These are phyloP conservation scores for Cepaea nemoralis DNA, from an alignment of 1,140 invertebrate genomes.

Conservation along the genomic window DNA sequence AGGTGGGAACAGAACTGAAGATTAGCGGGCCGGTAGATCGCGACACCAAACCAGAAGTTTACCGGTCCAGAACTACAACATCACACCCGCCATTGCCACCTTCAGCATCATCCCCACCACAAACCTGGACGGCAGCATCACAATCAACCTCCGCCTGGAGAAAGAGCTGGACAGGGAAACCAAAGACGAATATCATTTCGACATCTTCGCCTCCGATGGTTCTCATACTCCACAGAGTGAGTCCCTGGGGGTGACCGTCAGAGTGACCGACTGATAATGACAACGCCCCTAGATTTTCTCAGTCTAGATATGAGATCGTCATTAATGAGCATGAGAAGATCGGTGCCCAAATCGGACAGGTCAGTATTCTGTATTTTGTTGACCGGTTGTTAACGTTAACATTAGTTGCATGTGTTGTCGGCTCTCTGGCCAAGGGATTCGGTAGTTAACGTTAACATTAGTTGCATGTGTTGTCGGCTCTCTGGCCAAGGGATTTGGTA, in stretches of 20 bases:
- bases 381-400: too few relatives aligned
- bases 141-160: constrained; percentile 46
- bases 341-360: constrained; percentile 68
- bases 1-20: constrained; percentile 80
- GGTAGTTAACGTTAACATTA: too few relatives aligned
- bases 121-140: constrained; percentile 52
- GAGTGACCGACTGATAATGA: constrained; percentile 70
- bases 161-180: constrained; percentile 83
- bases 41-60: constrained; percentile 47
- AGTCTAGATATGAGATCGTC: constrained; percentile 89
- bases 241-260: constrained; percentile 77
- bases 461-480: too few relatives aligned
- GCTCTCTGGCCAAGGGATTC: too few relatives aligned
- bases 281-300: constrained; percentile 77
- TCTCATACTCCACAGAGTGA: constrained; percentile 51
- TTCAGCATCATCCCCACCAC: constrained; percentile 48
- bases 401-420: too few relatives aligned
- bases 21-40: constrained; percentile 82
- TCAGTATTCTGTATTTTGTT: constrained; percentile 66
- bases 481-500: too few relatives aligned
- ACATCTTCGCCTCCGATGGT: constrained; percentile 83
- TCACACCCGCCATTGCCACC: constrained; percentile 28
- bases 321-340: constrained; percentile 50
- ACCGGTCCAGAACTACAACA: constrained; percentile 47
- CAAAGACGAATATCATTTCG: constrained; percentile 82